Base-by-base conservation (phyloP, 2,797 vertebrate genomes). In the Erithacus rubecula region DNA sequence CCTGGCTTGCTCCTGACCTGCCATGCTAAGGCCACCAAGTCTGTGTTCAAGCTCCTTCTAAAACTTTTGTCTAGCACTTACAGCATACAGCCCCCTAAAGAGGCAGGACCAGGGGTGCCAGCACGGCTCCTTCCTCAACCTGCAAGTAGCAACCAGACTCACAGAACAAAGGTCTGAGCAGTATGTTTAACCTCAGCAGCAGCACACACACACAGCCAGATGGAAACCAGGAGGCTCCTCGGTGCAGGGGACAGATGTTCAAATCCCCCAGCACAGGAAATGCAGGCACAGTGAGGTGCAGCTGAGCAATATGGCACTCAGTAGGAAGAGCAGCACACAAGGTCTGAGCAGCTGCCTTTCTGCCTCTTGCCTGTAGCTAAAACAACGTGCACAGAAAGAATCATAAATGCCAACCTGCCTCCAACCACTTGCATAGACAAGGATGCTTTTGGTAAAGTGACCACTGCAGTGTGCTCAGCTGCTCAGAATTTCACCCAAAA, bases 241-340 rank as follows among this genome's bases (percentile, higher is more conserved):
- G 0, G 86, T 82, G 51, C n/a, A 47, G 69, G 70, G 74, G 70
- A 85, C 80, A 96, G 96, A 96, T 92, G 94, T 87, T 95, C 74
- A 51, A 37, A 51, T 74, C n/a, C 65, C 51, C 36, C 59, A 80
- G 87, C n/a, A 64, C 1, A 5, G n/a, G 60, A 55, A 69, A 43
- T 0, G 1, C 41, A 69, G 72, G 59, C 90, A 84, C 32, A 56
- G 75, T 1, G 10, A 92, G 80, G 76, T 75, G 51, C 83, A 63
- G 56, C 10, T 0, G 1, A 83, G 80, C 93, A 93, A 53, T 60
- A 65, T 39, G 81, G 94, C 55, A 74, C 86, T 81, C 76, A 75
- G 71, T 63, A 52, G 89, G 68, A 75, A 82, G 43, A 83, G 78
- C 46, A 59, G 75, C 46, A 65, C 0, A 0, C 34, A 20, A 56